Evolutionary conservation across 2,113 vertebrate genomes (phyloP), one percentile per base, ranked within the genome.

Genomic region (Sigmodon hispidus): DNA sequence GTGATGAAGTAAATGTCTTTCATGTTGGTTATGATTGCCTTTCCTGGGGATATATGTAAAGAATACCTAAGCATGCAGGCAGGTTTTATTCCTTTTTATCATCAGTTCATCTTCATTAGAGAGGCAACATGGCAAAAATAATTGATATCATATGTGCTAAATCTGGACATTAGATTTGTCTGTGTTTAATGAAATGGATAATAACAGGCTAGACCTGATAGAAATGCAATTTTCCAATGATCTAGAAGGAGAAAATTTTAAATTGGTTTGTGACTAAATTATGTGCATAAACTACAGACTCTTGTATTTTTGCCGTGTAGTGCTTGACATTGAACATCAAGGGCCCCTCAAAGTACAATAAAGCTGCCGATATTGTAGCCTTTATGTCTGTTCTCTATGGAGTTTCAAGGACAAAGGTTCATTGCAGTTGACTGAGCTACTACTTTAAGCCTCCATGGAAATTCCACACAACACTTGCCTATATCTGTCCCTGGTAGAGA

Each of bases 121-220:
- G 21, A 86, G 45, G 36, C 43, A 77, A 61, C 48, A 24, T 80
- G 31, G 5, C 43, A 91, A 92, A 70, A 76, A 89, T 94, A 86
- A 63, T 85, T 57, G 72, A 29, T 63, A 31, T 17, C 50, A 76
- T 40, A 16, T 36, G 7, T 50, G 59, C 21, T 92, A 17, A 73
- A 69, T 69, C 6, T 75, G 67, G 85, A 67, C 36, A 79, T 92
- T 92, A 87, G 31, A 69, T 85, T 87, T 89, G 36, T 17, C 43
- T 94, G 0, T 29, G 1, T 93, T 70, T 52, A 84, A 19, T 94
- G 87, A 86, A 89, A 40, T 91, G 87, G 93, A n/a, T 61, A 67
- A 59, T 94, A 83, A 48, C 87, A 89, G 0, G 21, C 45, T 92
- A 86, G 26, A 77, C 5, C 36, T 61, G 48, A 92, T 21, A 61